Evolutionary conservation across 2,113 vertebrate genomes (phyloP), one percentile per base, ranked within the genome.

Genomic region (Myotis brandtii): DNA sequence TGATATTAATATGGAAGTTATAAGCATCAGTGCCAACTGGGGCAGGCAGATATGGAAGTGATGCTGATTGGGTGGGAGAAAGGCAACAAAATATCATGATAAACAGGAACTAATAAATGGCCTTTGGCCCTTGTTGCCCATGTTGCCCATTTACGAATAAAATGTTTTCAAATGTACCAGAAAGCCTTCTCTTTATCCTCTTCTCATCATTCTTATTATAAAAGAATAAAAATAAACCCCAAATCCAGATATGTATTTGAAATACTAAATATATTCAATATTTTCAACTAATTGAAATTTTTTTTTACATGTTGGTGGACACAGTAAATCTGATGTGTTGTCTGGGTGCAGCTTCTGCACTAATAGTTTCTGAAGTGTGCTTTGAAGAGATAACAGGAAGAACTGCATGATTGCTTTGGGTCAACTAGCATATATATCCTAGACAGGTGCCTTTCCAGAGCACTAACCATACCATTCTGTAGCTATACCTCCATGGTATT

Each of bases 1-100:
- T 67, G 20, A 88, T 75, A 86, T 93, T 93, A 77, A 50, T 59
- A 77, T 37, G 13, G 37, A 40, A 80, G 23, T 85, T 95, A 14
- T 17, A 86, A 66, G 59, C 46, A 81, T 6, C 21, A 81, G 0
- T 62, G 34, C 12, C n/a, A 17, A 17, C 1, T 59, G 27, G 56
- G 6, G 14, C 5, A 18, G 27, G 32, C 48, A 32, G 76, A 43
- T 59, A 13, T 72, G 6, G 79, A 62, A 72, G 1, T 23, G 17
- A 82, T 11, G 11, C 13, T 25, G 4, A 62, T 1, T 73, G 50
- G 5, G 7, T 62, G 17, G 88, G 40, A 93, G 70, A 64, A 50
- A 95, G 62, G 56, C 12, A 85, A 62, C 32, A 62, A 81, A 54
- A 5, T 52, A 21, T 77, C 2, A 2, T 32, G 46, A 62, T 64